A percentile compares a stretch with the other conserved stretches of the same genome.
Conservation (phyloP, 2,797 vertebrate species). For the Sebastes glaucus region DNA sequence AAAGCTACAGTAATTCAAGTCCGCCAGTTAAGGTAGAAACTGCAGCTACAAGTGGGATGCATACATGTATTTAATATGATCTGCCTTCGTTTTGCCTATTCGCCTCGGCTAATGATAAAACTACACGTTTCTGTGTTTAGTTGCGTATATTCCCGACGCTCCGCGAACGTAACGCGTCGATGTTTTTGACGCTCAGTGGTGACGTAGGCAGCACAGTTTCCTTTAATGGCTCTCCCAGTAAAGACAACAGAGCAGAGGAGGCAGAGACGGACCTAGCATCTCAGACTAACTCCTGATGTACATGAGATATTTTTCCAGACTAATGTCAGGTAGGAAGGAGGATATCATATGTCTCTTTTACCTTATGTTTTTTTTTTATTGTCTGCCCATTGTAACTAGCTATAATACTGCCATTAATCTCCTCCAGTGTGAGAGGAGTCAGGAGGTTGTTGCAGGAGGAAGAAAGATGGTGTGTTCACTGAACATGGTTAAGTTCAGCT, state of each 20-base stretch:
- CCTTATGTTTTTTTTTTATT: not conserved
- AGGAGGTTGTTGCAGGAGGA: not conserved
- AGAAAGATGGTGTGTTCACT: not conserved
- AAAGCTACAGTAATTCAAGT: fast-evolving
- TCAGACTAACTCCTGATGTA: conserved; percentile 68
- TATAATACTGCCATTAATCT: conserved; percentile 20
- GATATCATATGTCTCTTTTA: not conserved
- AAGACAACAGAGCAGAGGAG: conserved; percentile 25
- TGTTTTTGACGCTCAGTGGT: conserved; percentile 69
- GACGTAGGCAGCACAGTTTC: conserved; percentile 60
- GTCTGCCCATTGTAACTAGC: not conserved
- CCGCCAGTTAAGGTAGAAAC: fast-evolving
- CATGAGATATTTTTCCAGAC: conserved; percentile 74
- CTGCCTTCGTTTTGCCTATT: fast-evolving
- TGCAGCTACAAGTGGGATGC: too few relatives aligned
- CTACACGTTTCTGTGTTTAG: not conserved
- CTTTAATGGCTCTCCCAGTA: conserved; percentile 62
- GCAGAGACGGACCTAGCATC: conserved; percentile 18
- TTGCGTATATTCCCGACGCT: conserved; percentile 11
- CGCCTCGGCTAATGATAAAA: not conserved
- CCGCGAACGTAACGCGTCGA: conserved; percentile 22
- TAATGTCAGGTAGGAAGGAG: conserved; percentile 78
- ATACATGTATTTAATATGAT: not conserved
- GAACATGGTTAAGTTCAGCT: not conserved
- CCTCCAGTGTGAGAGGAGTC: not conserved